phyloP scores from a whole-genome alignment of 2,113 vertebrate genomes.

The Centropus unirufus region DNA sequence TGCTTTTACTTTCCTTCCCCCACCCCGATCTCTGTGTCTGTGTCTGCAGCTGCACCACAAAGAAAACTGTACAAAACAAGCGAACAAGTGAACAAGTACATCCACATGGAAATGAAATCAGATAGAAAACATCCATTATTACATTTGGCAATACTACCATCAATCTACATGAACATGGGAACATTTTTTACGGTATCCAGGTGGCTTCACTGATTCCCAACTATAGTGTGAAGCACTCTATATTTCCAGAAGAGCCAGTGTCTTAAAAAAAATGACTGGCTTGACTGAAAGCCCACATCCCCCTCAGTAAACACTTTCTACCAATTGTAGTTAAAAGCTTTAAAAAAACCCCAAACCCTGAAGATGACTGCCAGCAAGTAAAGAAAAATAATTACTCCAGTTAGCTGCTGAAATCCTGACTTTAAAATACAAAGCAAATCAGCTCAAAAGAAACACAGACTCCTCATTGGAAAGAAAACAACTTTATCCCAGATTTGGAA shows the following conservation, averaged over 20 bases:
- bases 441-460: not conserved
- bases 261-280: not conserved
- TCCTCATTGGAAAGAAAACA: not conserved
- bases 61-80: not conserved
- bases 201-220: not conserved
- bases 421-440: not conserved
- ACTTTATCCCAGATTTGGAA: not conserved
- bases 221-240: not conserved
- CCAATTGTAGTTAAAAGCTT: not conserved
- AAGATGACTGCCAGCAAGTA: not conserved
- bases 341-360: not conserved
- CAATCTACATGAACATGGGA: fast-evolving
- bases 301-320: not conserved
- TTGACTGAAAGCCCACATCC: not conserved
- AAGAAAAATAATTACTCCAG: not conserved
- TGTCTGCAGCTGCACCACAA: not conserved
- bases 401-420: not conserved
- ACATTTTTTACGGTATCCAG: not conserved
- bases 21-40: not conserved
- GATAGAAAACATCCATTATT: not conserved
- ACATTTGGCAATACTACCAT: not conserved
- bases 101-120: not conserved
- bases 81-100: not conserved
- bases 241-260: not conserved
- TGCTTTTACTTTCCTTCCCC: not conserved